Evolutionary conservation across 2,797 vertebrate species (phyloP).

Genomic region (Hippoglossus hippoglossus): DNA sequence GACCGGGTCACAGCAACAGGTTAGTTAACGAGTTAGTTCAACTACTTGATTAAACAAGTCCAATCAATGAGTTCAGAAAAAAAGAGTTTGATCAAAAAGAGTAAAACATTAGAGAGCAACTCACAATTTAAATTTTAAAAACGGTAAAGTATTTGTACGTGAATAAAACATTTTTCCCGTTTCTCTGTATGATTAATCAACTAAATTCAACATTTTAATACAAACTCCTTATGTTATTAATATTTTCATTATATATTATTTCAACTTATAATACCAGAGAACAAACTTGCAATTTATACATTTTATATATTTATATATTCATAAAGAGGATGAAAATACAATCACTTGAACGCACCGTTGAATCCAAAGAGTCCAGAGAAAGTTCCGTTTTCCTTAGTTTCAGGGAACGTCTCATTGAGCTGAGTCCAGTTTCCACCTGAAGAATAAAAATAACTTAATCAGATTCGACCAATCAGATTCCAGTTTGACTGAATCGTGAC

Average conservation of each 20-base stretch:
- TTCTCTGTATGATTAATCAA: too few relatives aligned
- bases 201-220: too few relatives aligned
- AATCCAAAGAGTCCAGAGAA: constrained; percentile 39
- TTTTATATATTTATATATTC: background rate
- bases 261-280: background rate
- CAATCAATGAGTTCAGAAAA: background rate
- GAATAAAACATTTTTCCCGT: too few relatives aligned
- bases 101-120: background rate
- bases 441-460: background rate
- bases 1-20: background rate
- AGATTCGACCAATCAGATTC: too few relatives aligned
- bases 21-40: background rate
- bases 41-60: too few relatives aligned
- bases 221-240: too few relatives aligned
- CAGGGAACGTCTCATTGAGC: constrained; percentile 11
- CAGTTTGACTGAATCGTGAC: too few relatives aligned
- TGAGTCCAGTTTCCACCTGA: constrained; percentile 16
- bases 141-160: too few relatives aligned
- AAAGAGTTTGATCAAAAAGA: too few relatives aligned
- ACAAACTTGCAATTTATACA: background rate
- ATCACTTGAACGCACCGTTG: constrained; percentile 23
- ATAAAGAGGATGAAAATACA: too few relatives aligned
- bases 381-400: background rate
- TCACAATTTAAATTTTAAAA: too few relatives aligned
- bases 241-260: too few relatives aligned